These are phyloP conservation scores for Sepiola atlantica DNA, from an alignment of 2,888 invertebrate genomes.

Conservation along the genomic window DNA sequence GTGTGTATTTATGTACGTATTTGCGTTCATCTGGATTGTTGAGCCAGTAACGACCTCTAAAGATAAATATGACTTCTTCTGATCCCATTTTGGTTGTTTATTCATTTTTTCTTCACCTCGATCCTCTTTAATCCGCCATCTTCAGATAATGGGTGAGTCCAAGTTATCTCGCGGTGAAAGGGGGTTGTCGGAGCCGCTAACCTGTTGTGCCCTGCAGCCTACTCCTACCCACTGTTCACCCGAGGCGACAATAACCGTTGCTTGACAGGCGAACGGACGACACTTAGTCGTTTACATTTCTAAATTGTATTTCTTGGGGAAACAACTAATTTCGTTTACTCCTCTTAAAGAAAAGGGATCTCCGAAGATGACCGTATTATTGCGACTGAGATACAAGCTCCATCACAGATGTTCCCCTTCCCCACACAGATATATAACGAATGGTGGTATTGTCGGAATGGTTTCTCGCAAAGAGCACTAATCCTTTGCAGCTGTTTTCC, in stretches of 20 bases:
- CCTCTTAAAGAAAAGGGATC: not conserved
- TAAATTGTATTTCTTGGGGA: not conserved
- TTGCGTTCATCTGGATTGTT: not conserved
- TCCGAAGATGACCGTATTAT: not conserved
- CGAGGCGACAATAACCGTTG: not conserved
- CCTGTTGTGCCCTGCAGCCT: not conserved
- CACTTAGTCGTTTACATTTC: not conserved
- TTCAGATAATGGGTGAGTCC: not conserved
- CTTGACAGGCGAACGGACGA: not conserved
- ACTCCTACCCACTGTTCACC: not conserved
- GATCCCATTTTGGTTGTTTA: not conserved
- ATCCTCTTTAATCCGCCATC: not conserved
- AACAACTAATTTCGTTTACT: not conserved
- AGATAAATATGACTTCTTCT: not conserved
- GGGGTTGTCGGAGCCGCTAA: not conserved
- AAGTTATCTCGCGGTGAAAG: slow-evolving; percentile 16
- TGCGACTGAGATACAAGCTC: not conserved
- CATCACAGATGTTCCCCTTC: not conserved
- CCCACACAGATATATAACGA: not conserved
- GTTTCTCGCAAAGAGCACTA: not conserved
- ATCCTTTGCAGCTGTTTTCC: not conserved
- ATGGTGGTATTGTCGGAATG: not conserved
- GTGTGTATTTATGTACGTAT: not conserved
- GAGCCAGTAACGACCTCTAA: not conserved
- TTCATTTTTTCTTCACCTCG: not conserved